phyloP scores from a whole-genome alignment of 2,888 invertebrate species.

The Carabus problematicus region DNA sequence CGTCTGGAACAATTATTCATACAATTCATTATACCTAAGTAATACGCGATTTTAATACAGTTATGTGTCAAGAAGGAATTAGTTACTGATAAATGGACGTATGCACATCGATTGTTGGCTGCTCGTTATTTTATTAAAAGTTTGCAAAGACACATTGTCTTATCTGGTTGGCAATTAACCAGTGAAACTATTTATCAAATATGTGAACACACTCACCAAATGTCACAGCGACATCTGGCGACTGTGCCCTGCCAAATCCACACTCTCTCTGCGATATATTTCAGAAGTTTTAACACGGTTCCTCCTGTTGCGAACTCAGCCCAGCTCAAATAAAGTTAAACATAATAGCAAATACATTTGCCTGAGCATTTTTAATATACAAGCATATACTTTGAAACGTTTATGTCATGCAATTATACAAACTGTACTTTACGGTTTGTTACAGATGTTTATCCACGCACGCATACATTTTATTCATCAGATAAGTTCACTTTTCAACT shows the following conservation, averaged over 20 bases:
- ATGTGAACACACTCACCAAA: conserved; percentile 24
- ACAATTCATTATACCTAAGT: no score
- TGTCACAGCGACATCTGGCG: conserved; percentile 29
- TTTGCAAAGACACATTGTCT: background rate
- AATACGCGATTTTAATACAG: no score
- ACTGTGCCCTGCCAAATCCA: background rate
- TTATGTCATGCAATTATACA: background rate
- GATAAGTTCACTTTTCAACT: no score
- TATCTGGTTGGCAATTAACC: conserved; percentile 28
- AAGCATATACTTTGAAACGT: no score
- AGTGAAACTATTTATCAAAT: conserved; percentile 32
- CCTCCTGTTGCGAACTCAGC: background rate
- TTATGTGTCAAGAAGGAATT: no score
- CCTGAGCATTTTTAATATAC: background rate
- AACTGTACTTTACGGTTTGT: no score
- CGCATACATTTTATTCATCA: no score
- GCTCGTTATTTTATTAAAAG: conserved; percentile 22
- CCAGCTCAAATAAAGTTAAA: background rate
- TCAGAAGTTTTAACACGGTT: background rate
- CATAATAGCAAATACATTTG: background rate
- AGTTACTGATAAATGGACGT: no score
- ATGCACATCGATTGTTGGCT: no score
- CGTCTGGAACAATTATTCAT: no score
- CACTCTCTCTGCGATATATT: background rate
- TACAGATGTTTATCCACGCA: no score